phyloP scores from a whole-genome alignment of 2,888 invertebrate species.

The Pollenia angustigena region DNA sequence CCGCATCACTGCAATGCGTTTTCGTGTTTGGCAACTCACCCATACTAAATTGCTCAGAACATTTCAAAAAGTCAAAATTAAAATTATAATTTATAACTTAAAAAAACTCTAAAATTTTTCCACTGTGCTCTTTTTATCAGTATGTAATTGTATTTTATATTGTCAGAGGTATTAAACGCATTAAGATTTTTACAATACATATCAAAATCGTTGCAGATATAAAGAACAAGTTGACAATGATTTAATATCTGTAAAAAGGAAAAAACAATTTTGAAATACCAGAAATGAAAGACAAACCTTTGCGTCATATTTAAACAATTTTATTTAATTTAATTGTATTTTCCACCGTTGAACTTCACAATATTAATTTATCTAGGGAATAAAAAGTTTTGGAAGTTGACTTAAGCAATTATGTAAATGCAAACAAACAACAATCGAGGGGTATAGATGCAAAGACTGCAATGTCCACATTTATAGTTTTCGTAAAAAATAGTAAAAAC shows the following conservation, averaged over 20 bases:
- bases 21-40: too few relatives aligned
- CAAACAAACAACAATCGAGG: too few relatives aligned
- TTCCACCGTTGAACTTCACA: neutral
- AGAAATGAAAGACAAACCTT: neutral
- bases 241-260: neutral
- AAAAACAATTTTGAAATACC: neutral
- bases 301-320: neutral
- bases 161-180: neutral
- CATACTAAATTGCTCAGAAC: too few relatives aligned
- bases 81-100: too few relatives aligned
- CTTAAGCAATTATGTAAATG: too few relatives aligned
- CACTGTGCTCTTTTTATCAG: conserved; percentile 5
- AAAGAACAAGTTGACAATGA: neutral
- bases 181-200: neutral
- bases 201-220: neutral
- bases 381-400: too few relatives aligned
- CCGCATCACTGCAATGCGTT: too few relatives aligned
- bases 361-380: too few relatives aligned
- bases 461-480: too few relatives aligned
- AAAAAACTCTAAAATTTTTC: neutral
- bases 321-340: neutral
- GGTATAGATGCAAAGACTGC: too few relatives aligned
- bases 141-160: neutral
- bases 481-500: too few relatives aligned
- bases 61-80: too few relatives aligned